A percentile compares a stretch with the other conserved stretches of the same genome.
Conservation (phyloP, 2,888 invertebrate genomes). For the Morpho achilles region DNA sequence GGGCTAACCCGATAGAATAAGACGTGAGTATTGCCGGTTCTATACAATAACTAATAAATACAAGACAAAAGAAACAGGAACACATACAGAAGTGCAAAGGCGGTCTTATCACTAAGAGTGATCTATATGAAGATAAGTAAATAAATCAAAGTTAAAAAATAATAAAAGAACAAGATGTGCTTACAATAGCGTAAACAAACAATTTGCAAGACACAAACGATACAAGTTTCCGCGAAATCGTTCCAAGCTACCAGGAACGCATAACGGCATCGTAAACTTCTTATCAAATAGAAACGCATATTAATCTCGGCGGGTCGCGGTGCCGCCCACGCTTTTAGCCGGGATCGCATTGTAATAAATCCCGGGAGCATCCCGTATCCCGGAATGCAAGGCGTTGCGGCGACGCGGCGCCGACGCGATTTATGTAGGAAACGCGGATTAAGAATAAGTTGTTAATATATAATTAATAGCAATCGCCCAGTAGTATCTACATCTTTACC, state of each 20-base stretch:
- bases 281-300: constrained; percentile 29
- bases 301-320: constrained; percentile 25
- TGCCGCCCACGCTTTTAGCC: constrained; percentile 36
- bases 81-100: no score
- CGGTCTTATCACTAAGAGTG: no score
- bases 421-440: constrained; percentile 44
- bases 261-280: constrained; percentile 24
- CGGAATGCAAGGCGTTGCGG: constrained; percentile 41
- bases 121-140: no score
- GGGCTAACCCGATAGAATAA: no score
- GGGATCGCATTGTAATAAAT: constrained; percentile 32
- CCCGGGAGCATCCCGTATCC: constrained; percentile 32
- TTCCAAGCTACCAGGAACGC: constrained; percentile 19
- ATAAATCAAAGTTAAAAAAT: no score
- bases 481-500: no score
- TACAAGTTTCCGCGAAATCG: constrained; percentile 11
- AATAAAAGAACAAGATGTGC: no score
- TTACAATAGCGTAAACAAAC: background rate
- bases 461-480: constrained; percentile 8
- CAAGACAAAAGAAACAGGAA: no score
- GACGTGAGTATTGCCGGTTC: no score
- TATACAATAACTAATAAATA: no score
- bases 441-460: constrained; percentile 18
- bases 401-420: constrained; percentile 49
- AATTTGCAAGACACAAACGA: background rate